These are phyloP conservation scores for Tauraco erythrolophus DNA, from an alignment of 2,113 vertebrate species.

Conservation along the genomic window DNA sequence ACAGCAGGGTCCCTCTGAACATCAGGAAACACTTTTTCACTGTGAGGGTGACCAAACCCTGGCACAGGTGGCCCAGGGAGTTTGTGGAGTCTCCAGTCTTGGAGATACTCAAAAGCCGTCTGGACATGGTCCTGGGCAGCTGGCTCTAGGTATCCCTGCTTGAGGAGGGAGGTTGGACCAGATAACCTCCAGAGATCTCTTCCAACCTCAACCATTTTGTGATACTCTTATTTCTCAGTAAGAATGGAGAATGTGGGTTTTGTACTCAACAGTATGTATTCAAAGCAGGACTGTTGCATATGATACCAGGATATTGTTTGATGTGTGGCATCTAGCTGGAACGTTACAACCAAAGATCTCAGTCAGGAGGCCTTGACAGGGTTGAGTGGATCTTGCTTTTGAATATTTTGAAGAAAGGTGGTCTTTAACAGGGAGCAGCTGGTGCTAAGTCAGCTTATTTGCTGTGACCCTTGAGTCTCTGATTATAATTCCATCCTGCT, in stretches of 20 bases:
- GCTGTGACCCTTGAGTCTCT: background rate
- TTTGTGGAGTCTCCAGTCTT: background rate
- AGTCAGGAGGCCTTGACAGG: background rate
- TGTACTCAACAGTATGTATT: background rate
- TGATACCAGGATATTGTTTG: background rate
- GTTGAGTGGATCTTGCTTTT: background rate
- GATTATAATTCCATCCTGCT: background rate
- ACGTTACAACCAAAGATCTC: background rate
- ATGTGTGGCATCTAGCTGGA: background rate
- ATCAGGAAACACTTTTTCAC: background rate
- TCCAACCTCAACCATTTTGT: background rate
- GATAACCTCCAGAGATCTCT: background rate
- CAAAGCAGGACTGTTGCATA: background rate
- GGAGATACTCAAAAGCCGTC: background rate
- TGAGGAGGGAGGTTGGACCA: background rate
- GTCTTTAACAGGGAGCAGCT: background rate
- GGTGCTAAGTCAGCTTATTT: background rate
- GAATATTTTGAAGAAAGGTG: background rate
- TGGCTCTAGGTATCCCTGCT: background rate
- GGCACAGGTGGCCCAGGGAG: background rate
- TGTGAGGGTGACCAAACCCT: background rate
- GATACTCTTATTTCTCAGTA: background rate
- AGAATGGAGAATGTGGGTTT: background rate
- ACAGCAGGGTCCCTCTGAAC: background rate
- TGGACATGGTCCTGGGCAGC: rapidly evolving